These are phyloP conservation scores for Oxyura jamaicensis DNA, from an alignment of 2,113 vertebrate species.

Conservation along the genomic window DNA sequence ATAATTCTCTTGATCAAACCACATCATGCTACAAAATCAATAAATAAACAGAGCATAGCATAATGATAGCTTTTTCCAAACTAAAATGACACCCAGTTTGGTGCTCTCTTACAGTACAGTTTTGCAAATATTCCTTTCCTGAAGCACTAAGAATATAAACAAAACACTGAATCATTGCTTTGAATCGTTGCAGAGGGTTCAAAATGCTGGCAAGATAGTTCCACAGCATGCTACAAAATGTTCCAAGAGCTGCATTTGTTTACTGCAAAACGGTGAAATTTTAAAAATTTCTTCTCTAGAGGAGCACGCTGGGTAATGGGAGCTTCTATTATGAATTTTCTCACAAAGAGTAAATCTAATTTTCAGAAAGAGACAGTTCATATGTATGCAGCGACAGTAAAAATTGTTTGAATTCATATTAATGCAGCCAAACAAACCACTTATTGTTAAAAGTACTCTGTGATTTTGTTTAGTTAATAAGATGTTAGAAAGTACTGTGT, in stretches of 20 bases:
- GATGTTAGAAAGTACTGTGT: neutral
- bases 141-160: neutral
- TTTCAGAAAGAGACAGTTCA: neutral
- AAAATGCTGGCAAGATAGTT: neutral
- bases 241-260: neutral
- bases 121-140: neutral
- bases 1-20: conserved; percentile 8
- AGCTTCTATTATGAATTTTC: neutral
- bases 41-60: neutral
- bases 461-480: conserved; percentile 39
- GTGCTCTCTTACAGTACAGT: neutral
- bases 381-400: neutral
- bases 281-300: neutral
- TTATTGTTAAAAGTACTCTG: conserved; percentile 10
- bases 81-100: neutral
- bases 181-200: neutral
- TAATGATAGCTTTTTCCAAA: conserved; percentile 8
- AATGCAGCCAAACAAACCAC: conserved; percentile 35
- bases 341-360: neutral
- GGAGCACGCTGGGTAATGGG: neutral
- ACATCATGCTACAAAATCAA: neutral
- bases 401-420: conserved; percentile 5
- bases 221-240: neutral
- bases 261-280: neutral
- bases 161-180: neutral